Conservation (phyloP, 2,888 invertebrate genomes). For the Uropetala carovei region DNA sequence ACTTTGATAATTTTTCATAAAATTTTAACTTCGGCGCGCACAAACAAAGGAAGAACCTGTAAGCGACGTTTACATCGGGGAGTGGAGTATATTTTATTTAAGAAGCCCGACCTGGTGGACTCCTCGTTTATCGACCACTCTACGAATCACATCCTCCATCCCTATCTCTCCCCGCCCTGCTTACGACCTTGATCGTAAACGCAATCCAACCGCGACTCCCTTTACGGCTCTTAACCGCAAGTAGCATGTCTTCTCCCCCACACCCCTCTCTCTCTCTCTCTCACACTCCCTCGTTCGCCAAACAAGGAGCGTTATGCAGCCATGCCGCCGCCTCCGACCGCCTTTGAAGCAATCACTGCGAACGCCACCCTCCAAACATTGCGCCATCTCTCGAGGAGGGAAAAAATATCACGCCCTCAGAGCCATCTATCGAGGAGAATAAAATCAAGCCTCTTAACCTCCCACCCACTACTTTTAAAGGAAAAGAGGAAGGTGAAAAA, state of each 20-base stretch:
- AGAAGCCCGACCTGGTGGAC: not conserved
- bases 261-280: too few relatives aligned
- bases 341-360: not conserved
- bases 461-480: too few relatives aligned
- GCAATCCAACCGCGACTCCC: conserved; percentile 4
- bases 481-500: too few relatives aligned
- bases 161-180: not conserved
- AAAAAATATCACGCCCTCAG: not conserved
- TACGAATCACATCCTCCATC: not conserved
- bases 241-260: not conserved
- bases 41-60: too few relatives aligned
- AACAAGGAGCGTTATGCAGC: too few relatives aligned
- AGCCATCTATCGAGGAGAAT: not conserved
- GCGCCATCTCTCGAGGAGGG: not conserved
- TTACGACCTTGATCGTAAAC: not conserved
- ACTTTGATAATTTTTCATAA: too few relatives aligned
- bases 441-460: not conserved
- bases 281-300: too few relatives aligned
- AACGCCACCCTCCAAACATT: not conserved
- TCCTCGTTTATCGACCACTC: not conserved
- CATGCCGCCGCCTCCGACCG: not conserved
- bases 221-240: not conserved
- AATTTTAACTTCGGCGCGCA: too few relatives aligned
- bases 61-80: too few relatives aligned
- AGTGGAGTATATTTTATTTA: too few relatives aligned